These are phyloP conservation scores for Colistium nudipinnis DNA, from an alignment of 2,113 vertebrate genomes.

Conservation along the genomic window DNA sequence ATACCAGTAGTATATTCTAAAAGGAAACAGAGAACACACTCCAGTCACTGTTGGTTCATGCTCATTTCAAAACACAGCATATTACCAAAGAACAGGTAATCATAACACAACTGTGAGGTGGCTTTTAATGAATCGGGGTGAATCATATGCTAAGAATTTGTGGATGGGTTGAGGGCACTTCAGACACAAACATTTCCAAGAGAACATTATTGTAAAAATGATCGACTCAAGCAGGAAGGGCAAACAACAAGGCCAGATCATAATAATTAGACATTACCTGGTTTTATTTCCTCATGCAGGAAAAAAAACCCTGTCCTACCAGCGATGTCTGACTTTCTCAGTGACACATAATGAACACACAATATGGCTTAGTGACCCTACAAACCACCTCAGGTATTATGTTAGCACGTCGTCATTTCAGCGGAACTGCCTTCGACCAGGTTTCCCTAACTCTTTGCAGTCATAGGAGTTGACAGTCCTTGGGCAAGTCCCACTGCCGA, in stretches of 20 bases:
- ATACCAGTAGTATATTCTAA: constrained; percentile 99
- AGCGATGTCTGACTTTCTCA: not conserved
- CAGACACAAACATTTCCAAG: constrained; percentile 19
- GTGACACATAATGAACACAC: not conserved
- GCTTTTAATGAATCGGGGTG: constrained; percentile 8
- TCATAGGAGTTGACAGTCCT: constrained; percentile 1
- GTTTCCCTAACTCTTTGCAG: constrained; percentile 24
- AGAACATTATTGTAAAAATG: not conserved
- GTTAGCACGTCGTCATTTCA: constrained; percentile 16
- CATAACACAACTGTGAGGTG: not conserved
- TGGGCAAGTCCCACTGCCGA: not conserved
- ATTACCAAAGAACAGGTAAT: not conserved
- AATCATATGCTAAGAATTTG: constrained; percentile 10
- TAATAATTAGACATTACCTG: not conserved
- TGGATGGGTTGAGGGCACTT: not conserved
- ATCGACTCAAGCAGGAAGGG: not conserved
- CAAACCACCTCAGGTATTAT: not conserved
- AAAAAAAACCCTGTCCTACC: constrained; percentile 4
- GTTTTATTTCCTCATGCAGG: constrained; percentile 24
- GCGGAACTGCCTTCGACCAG: constrained; percentile 1
- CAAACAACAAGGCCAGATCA: not conserved
- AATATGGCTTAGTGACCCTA: not conserved
- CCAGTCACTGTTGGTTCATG: not conserved
- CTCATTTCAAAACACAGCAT: not conserved
- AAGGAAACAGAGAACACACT: constrained; percentile 1